Evolutionary conservation across 2,113 vertebrate species (phyloP), one percentile per base, ranked within the genome.

Genomic region (Lathamus discolor): DNA sequence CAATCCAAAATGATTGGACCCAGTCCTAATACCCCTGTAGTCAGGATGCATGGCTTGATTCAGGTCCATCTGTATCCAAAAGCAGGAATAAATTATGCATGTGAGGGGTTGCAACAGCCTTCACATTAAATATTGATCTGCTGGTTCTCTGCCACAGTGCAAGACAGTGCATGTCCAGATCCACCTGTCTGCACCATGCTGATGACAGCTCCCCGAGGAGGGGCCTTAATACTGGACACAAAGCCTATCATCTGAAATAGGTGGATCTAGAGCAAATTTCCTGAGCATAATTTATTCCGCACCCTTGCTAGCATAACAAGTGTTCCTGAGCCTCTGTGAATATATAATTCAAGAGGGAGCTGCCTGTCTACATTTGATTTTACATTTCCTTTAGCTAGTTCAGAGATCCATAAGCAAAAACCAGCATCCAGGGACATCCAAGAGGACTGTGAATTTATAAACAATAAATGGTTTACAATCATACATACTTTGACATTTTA

Each of bases 31-130:
- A 41, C 59, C 72, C 46, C 31, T 10, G 55, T 63, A 82, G 90
- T 3, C 86, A 93, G 89, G 70, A 82, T 88, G 80, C 51, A 3
- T 0, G 4, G 76, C 89, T 94, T 78, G 77, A 69, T 78, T 94
- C 67, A 6, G 31, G 92, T 52, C 94, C 92, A 90, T 95, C 95
- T 94, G 94, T 95, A 95, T 91, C 95, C 93, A 95, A 97, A 93
- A 93, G 85, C 77, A 23, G 93, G 83, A 66, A 94, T 96, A 93
- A 97, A 97, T 96, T 93, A 97, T 97, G 91, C 70, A 97, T 97
- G 89, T 86, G 87, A 95, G 90, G 94, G 97, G 86, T 77, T 94
- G 92, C 90, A 81, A 80, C 94, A 96, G 94, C 88, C 88, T 96
- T 77, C 7, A 3, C 87, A 97, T 97, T 73, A 96, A 97, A 96